Percentiles rank a stretch among this genome's conserved stretches.
Conservation (phyloP, 2,113 vertebrate genomes). For the Oncorhynchus clarkii region DNA sequence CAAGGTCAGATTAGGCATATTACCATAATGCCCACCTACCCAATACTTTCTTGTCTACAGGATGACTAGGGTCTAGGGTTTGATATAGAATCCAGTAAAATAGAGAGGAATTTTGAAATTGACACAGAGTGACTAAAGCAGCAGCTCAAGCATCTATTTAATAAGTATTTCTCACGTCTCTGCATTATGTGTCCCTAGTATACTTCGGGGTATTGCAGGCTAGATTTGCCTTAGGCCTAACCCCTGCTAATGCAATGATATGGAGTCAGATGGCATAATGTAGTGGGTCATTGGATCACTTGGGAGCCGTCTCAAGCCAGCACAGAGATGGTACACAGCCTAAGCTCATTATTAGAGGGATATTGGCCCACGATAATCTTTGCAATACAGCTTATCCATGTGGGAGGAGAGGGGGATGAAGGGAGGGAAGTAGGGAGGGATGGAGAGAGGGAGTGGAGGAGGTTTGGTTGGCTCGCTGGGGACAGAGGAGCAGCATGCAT, state of each 20-base stretch:
- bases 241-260: constrained; percentile 14
- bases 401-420: not conserved
- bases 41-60: no score
- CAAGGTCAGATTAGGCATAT: no score
- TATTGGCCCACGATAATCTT: constrained; percentile 19
- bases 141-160: not conserved
- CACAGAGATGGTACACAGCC: not conserved
- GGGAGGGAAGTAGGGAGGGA: not conserved
- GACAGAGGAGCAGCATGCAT: not conserved
- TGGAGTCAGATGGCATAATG: constrained; percentile 20
- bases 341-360: constrained; percentile 12
- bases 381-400: constrained; percentile 21
- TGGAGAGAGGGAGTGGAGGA: not conserved
- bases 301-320: constrained; percentile 24
- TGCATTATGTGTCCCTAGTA: not conserved
- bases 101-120: no score
- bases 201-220: constrained; percentile 28
- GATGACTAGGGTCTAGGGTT: no score
- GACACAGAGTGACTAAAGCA: no score
- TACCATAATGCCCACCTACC: no score
- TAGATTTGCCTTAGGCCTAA: constrained; percentile 12
- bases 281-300: constrained; percentile 17
- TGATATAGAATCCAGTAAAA: no score
- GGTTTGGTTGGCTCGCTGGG: not conserved
- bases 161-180: not conserved